These are phyloP conservation scores for Promerops cafer DNA, from an alignment of 2,113 vertebrate genomes.

Conservation along the genomic window DNA sequence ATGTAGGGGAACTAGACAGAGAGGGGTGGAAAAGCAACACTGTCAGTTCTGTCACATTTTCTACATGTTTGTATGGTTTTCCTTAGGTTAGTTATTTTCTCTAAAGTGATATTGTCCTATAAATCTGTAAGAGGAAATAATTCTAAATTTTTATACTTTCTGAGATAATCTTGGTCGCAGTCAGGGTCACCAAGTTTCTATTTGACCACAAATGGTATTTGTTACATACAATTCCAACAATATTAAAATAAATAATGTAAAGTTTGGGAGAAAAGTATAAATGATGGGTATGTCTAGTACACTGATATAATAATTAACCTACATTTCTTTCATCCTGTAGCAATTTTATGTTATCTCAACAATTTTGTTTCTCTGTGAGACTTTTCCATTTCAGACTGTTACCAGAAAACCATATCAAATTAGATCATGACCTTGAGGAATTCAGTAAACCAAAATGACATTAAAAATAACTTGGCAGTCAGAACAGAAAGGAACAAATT, in stretches of 20 bases:
- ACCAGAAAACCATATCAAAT: not conserved
- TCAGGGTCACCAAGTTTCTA: not conserved
- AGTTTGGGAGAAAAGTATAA: not conserved
- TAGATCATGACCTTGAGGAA: not conserved
- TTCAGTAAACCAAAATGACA: not conserved
- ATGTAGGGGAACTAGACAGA: not conserved
- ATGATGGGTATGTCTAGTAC: not conserved
- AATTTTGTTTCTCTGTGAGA: not conserved
- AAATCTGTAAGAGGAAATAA: not conserved
- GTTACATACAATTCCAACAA: not conserved
- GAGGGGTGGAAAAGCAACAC: not conserved
- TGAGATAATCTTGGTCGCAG: not conserved
- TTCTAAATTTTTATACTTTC: not conserved
- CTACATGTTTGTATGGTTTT: not conserved
- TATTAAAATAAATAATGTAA: not conserved
- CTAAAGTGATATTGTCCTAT: not conserved
- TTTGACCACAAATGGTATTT: not conserved
- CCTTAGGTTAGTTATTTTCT: not conserved
- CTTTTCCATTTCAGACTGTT: not conserved
- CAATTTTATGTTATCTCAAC: not conserved
- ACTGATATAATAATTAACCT: not conserved
- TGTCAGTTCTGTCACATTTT: not conserved
- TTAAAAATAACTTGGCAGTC: not conserved
- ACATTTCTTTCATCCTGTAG: not conserved
- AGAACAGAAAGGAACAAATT: not conserved